Evolutionary conservation across 2,113 vertebrate genomes (phyloP), one percentile per base, ranked within the genome.

Genomic region (Pelvicachromis taeniatus): DNA sequence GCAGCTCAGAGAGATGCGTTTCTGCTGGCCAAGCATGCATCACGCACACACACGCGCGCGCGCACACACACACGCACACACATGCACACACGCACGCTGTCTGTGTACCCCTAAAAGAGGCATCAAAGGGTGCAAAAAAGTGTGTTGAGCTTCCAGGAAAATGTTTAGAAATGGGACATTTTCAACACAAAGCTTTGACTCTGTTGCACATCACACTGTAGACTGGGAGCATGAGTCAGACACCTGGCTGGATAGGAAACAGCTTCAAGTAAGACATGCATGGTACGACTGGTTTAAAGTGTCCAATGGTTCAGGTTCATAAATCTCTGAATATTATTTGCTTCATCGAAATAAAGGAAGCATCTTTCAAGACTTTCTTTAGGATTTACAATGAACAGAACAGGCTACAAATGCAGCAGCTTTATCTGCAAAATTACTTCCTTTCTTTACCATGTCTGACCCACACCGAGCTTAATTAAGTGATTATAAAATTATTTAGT

Each of bases 161-260:
- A 90, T 91, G 90, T 93, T 94, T 93, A 61, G 91, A 91, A 92
- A 92, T 85, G 89, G 89, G 91, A 94, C 85, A 89, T 87, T 26
- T 81, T 35, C 1, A 33, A 88, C 85, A 93, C 84, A 92, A 92
- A 90, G 89, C 89, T 90, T 84, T 91, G 84, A 89, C 92, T 91
- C 85, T 92, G 63, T 89, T 85, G 84, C 86, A 91, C 89, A 85
- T 58, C 55, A 26, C 77, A 10, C 65, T 80, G 53, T 61, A 56
- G 78, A 40, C 82, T 75, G 55, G 55, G 83, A 61, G 68, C 79
- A 19, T 53, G 68, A 82, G 84, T 80, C 84, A 86, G 84, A 75
- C 82, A 87, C 85, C 90, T 85, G 89, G 89, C 86, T 53, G 82
- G 40, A 56, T 6, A 7, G 7, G 14, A 73, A 84, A 63, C 61